phyloP scores from a whole-genome alignment of 2,113 vertebrate species.

The Ia io region DNA sequence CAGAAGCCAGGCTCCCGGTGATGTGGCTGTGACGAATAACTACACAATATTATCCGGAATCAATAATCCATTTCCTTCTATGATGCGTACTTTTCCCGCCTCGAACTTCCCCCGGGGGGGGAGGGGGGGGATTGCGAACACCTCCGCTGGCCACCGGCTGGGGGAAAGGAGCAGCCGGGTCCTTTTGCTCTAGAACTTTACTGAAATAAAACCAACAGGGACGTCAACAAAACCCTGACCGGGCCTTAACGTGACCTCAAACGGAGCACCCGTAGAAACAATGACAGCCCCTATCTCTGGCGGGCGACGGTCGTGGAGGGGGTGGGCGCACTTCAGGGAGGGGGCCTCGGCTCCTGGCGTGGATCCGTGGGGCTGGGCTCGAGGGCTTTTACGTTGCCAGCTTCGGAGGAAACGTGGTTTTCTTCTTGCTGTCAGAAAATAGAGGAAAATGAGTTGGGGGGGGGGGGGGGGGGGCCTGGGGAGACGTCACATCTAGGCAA shows the following conservation, averaged over 20 bases:
- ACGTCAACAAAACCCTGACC: background rate
- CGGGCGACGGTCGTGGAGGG: too few relatives aligned
- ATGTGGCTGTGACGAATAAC: background rate
- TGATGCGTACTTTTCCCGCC: fast-evolving
- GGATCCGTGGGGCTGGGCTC: background rate
- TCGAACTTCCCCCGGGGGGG: background rate
- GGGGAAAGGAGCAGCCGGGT: background rate
- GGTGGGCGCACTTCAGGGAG: background rate
- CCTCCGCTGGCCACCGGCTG: background rate
- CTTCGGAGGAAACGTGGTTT: constrained; percentile 62
- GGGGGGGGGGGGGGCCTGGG: background rate
- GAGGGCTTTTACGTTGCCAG: background rate
- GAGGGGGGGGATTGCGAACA: too few relatives aligned
- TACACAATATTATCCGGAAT: background rate
- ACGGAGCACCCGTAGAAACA: background rate
- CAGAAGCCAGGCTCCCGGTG: background rate
- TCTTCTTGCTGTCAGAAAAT: background rate
- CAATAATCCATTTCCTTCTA: background rate
- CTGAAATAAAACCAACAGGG: constrained; percentile 6
- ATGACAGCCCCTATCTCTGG: background rate
- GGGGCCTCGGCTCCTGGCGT: background rate
- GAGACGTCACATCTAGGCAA: background rate
- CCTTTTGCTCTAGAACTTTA: constrained; percentile 11
- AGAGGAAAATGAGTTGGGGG: background rate
- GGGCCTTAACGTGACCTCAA: constrained; percentile 49